Conservation (phyloP, 2,113 vertebrate species). For the Carettochelys insculpta region DNA sequence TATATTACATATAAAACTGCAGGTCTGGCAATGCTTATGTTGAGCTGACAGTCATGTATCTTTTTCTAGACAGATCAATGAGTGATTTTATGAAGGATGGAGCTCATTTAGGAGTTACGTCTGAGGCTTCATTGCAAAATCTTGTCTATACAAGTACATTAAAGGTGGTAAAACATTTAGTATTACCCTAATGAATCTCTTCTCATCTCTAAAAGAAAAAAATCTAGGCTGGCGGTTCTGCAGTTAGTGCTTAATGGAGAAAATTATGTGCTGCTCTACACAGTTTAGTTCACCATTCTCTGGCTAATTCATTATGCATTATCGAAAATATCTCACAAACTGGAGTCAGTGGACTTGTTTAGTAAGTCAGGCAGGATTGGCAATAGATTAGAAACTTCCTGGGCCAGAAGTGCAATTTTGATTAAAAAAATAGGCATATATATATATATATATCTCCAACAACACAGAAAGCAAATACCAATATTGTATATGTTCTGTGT, state of each 20-base stretch:
- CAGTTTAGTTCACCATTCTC: constrained; percentile 30
- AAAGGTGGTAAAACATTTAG: constrained; percentile 64
- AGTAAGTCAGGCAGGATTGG: neutral
- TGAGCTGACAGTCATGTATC: constrained; percentile 10
- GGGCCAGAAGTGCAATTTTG: neutral
- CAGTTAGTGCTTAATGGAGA: constrained; percentile 40
- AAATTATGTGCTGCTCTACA: constrained; percentile 35
- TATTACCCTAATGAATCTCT: constrained; percentile 59
- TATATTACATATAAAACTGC: constrained; percentile 10
- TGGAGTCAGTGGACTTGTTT: neutral
- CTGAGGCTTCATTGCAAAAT: constrained; percentile 9
- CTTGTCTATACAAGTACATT: constrained; percentile 12
- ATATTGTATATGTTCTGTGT: neutral
- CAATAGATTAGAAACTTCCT: neutral
- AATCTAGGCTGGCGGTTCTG: constrained; percentile 1
- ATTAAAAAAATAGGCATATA: neutral
- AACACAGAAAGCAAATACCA: neutral
- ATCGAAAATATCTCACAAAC: constrained; percentile 10
- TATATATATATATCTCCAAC: neutral
- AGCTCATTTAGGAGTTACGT: constrained; percentile 50
- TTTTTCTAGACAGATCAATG: constrained; percentile 51
- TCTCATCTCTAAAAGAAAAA: constrained; percentile 39
- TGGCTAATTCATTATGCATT: constrained; percentile 35
- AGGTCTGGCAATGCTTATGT: neutral
- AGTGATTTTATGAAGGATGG: constrained; percentile 44